Evolutionary conservation across 2,888 invertebrate species (phyloP), one percentile per base, ranked within the genome.

Genomic region (Isotomurus palustris): DNA sequence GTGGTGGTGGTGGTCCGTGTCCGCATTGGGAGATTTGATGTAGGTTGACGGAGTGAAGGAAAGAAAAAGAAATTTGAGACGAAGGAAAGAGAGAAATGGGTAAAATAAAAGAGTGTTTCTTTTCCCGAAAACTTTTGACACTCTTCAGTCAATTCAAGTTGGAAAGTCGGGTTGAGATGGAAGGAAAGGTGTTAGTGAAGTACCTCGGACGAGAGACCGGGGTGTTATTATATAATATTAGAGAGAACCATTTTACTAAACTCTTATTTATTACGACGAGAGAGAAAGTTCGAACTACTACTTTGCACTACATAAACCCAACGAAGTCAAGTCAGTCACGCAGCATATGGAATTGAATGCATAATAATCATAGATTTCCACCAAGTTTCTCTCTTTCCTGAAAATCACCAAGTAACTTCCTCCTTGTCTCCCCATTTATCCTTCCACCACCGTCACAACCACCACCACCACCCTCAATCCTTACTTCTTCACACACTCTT

Each of bases 301-400:
- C 36, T 22, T 25, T 51, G 28, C 14, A 24, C 43, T 21, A 22
- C 40, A 50, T 36, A 55, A 56, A 50, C 48, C 49, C 49, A 40
- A 47, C 24, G 25, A 22, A 56, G 49, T 35, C 41, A 57, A 58
- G 54, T 45, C 52, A 61, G 57, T 61, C 61, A 61, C 57, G 64
- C 56, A 60, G 56, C 64, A 64, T 58, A 64, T 64, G 64, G 64
- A 58, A 54, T 56, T 58, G 60, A 64, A 64, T 64, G 57, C 64
- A 64, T 64, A 64, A 64, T 64, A 58, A 60, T 56, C 47, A 56
- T 60, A 58, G 58, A 60, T 62, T 59, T 59, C 51, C 47, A 56
- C 54, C 53, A 51, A 58, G 47, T 58, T 60, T 55, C 50, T 28
- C 47, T 8, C 12, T 19, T 47, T 47, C 28, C 22, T 43, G 6